phyloP scores from a whole-genome alignment of 2,797 vertebrate genomes.

The Scarus forsteni region DNA sequence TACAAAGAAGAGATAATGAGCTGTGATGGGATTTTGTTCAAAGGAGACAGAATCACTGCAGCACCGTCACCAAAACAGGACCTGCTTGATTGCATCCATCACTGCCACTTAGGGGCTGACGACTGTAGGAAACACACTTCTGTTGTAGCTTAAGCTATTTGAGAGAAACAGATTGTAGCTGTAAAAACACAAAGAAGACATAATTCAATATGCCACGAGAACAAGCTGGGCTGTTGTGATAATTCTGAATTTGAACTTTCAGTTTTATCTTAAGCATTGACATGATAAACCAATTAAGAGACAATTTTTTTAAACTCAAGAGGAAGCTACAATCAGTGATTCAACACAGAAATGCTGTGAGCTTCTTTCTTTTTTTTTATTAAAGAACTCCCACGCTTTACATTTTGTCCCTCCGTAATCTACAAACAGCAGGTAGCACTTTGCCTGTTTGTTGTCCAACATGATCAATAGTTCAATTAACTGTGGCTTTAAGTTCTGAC shows the following conservation, averaged over 20 bases:
- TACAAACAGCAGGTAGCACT: background rate
- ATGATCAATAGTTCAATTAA: background rate
- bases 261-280: too few relatives aligned
- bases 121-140: background rate
- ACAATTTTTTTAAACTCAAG: too few relatives aligned
- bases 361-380: background rate
- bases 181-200: background rate
- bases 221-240: background rate
- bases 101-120: background rate
- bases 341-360: background rate
- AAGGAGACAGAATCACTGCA: background rate
- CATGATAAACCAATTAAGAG: too few relatives aligned
- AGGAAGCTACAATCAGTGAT: background rate
- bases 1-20: conserved; percentile 23
- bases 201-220: background rate
- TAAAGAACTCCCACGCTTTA: background rate
- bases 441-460: background rate
- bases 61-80: background rate
- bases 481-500: background rate
- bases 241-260: background rate
- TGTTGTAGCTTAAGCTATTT: background rate
- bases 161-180: background rate
- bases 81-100: conserved; percentile 3
- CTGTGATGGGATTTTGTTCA: conserved; percentile 25
- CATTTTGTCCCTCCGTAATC: background rate